Evolutionary conservation across 1,140 invertebrate species (phyloP), one percentile per base, ranked within the genome.

Genomic region (Fopius arisanus): DNA sequence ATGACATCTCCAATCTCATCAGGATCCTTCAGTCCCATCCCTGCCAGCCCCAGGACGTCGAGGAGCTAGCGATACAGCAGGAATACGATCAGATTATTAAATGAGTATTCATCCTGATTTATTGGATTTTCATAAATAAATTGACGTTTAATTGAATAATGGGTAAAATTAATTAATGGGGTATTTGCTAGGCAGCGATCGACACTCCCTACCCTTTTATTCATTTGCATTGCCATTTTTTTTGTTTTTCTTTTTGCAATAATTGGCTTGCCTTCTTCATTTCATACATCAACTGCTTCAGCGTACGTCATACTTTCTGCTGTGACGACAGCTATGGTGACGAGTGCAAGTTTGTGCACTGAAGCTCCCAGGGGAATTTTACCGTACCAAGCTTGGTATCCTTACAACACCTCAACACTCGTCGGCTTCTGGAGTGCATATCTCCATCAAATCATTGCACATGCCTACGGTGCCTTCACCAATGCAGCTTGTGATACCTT

Each of bases 401-500:
- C 70, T 1, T 37, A 21, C n/a, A 16, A 67, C 65, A 12, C 28
- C 0, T 33, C 40, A 10, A 51, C 40, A 33, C 33, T 1, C 9
- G 31, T 51, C 7, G 14, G 23, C 9, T 72, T 40, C 28, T 41
- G 62, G 23, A 9, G n/a, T 31, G 62, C 41, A 16, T 67, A 66
- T 16, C 23, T 48, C 12, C 23, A 31, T 33, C 62, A 65, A 65
- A 1, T 37, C 7, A 33, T 65, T 16, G 62, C 63, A 3, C 37
- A 65, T 43, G 40, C 29, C 10, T 48, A 19, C 21, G 70, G 37
- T 0, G 70, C 23, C 4, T 31, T 14, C 9, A 66, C 48, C 6
- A 48, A 51, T 31, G 29, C 40, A 28, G 19, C 62, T 16, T 72
- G 31, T 21, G 63, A 72, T 16, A 66, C 70, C 2, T 14, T 72